These are phyloP conservation scores for Trichopoda pennipes DNA, from an alignment of 2,888 invertebrate genomes.

Conservation along the genomic window DNA sequence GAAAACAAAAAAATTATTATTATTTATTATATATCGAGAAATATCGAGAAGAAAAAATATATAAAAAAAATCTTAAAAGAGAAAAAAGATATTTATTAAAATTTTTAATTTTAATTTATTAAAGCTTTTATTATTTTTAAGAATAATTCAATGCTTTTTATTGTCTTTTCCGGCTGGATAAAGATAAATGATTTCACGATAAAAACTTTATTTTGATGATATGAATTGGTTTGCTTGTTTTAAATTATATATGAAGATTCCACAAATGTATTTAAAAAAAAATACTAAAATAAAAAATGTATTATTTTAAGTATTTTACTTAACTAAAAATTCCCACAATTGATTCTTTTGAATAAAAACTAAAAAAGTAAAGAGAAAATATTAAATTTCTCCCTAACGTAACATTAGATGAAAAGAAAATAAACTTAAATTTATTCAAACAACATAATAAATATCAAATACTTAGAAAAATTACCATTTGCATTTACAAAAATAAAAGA, in stretches of 20 bases:
- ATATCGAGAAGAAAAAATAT: too few relatives aligned
- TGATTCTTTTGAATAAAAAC: background rate
- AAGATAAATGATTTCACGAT: too few relatives aligned
- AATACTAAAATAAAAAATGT: background rate
- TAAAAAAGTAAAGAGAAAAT: background rate
- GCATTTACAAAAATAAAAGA: background rate
- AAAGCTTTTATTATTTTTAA: too few relatives aligned
- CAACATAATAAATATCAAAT: conserved; percentile 21
- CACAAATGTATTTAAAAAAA: background rate
- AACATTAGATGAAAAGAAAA: conserved; percentile 30
- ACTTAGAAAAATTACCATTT: background rate
- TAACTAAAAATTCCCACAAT: conserved; percentile 11
- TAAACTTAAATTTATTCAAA: conserved; percentile 22
- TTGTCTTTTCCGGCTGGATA: too few relatives aligned
- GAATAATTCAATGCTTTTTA: too few relatives aligned
- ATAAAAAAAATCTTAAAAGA: too few relatives aligned
- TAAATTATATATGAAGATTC: background rate
- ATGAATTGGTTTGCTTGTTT: background rate
- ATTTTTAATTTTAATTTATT: too few relatives aligned
- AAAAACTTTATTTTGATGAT: too few relatives aligned
- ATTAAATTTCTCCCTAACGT: conserved; percentile 50
- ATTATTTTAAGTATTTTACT: background rate
- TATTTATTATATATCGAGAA: too few relatives aligned
- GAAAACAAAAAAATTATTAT: too few relatives aligned
- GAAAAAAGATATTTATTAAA: too few relatives aligned